Evolutionary conservation across 2,797 vertebrate genomes (phyloP).

Genomic region (Adelosebastes latens): DNA sequence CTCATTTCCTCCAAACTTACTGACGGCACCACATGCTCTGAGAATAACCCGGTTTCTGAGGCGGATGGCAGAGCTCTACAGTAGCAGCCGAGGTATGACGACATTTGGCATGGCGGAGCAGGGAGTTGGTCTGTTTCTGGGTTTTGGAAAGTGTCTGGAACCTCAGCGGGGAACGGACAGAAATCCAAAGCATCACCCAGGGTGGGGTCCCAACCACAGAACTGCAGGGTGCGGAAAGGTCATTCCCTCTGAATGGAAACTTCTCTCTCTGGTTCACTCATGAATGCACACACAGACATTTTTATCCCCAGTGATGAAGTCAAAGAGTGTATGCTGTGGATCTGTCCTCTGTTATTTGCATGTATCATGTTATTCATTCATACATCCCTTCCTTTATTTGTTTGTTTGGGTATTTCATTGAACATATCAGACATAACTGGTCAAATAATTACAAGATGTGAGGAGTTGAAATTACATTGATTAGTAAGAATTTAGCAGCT

Average conservation of each 20-base stretch:
- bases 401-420: not conserved
- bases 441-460: not conserved
- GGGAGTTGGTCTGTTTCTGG: constrained; percentile 65
- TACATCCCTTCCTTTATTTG: not conserved
- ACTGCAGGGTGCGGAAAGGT: constrained; percentile 42
- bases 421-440: not conserved
- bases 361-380: not conserved
- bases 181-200: constrained; percentile 65
- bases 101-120: constrained; percentile 40
- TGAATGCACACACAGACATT: constrained; percentile 11
- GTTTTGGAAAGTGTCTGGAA: constrained; percentile 68
- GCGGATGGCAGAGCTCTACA: constrained; percentile 31
- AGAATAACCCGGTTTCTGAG: constrained; percentile 42
- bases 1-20: constrained; percentile 36
- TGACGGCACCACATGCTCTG: constrained; percentile 20
- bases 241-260: constrained; percentile 47
- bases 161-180: constrained; percentile 53
- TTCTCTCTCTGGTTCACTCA: constrained; percentile 27
- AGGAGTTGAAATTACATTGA: not conserved
- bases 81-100: constrained; percentile 60
- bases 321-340: not conserved
- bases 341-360: not conserved
- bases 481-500: not conserved
- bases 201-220: constrained; percentile 65
- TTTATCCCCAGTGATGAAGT: constrained; percentile 26